A percentile compares a stretch with the other conserved stretches of the same genome.
These are phyloP conservation scores for Cynaeus angustus DNA, from an alignment of 2,888 invertebrate genomes.

Conservation along the genomic window DNA sequence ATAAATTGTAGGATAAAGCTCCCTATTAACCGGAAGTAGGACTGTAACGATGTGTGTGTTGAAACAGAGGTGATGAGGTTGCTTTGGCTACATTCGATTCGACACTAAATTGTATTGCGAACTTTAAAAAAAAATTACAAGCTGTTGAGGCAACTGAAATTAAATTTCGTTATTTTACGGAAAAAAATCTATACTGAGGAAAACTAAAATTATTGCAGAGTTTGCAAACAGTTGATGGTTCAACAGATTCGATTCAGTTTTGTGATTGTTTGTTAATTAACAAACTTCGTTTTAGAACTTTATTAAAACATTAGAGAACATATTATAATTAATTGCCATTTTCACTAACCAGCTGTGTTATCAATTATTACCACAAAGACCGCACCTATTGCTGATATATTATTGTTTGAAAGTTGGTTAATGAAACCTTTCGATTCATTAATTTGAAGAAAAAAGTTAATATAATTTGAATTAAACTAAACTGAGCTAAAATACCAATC, in stretches of 20 bases:
- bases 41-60: constrained; percentile 34
- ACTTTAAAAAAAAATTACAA: too few relatives aligned
- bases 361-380: neutral
- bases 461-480: too few relatives aligned
- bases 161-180: neutral
- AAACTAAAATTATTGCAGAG: constrained; percentile 1
- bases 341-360: constrained; percentile 2
- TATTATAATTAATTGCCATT: constrained; percentile 18
- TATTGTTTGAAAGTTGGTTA: too few relatives aligned
- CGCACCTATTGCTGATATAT: too few relatives aligned
- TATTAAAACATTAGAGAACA: constrained; percentile 6
- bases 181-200: neutral
- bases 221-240: neutral
- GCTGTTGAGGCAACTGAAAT: too few relatives aligned
- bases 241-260: neutral
- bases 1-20: constrained; percentile 45
- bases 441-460: too few relatives aligned
- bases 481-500: too few relatives aligned
- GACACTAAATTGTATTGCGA: neutral
- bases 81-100: constrained; percentile 19
- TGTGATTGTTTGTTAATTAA: constrained; percentile 14
- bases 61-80: constrained; percentile 24
- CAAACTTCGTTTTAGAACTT: constrained; percentile 8
- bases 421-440: too few relatives aligned
- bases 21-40: constrained; percentile 44